Percentiles rank a stretch among this genome's conserved stretches.
phyloP scores from a whole-genome alignment of 1,140 invertebrate species.

The Drosophila malerkotliana region DNA sequence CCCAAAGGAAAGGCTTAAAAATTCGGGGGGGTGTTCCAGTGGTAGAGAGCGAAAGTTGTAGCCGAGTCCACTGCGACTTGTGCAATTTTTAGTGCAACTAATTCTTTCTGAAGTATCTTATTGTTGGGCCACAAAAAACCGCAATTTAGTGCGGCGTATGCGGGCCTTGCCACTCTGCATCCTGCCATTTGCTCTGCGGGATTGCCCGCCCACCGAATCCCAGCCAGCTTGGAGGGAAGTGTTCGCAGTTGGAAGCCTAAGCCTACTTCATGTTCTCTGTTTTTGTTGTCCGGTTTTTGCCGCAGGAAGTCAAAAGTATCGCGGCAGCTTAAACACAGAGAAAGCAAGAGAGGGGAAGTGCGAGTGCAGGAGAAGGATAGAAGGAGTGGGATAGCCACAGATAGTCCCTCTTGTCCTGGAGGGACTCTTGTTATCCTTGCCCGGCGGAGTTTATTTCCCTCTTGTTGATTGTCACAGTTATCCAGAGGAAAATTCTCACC shows the following conservation, averaged over 20 bases:
- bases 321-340: constrained; percentile 70
- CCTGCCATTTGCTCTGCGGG: neutral
- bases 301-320: constrained; percentile 79
- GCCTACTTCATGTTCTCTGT: constrained; percentile 52
- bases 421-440: constrained; percentile 42
- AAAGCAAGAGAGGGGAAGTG: constrained; percentile 2
- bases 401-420: neutral
- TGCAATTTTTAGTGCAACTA: constrained; percentile 82
- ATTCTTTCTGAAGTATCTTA: constrained; percentile 82
- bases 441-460: constrained; percentile 68
- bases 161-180: constrained; percentile 9
- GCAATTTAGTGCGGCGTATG: constrained; percentile 75
- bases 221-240: constrained; percentile 23
- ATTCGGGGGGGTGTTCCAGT: constrained; percentile 1
- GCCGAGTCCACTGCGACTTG: constrained; percentile 63
- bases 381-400: neutral
- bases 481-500: constrained; percentile 39
- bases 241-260: constrained; percentile 64
- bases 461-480: constrained; percentile 71
- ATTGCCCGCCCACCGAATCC: constrained; percentile 25
- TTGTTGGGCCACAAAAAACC: constrained; percentile 76
- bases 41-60: constrained; percentile 57
- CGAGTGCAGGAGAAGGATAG: constrained; percentile 1
- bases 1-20: constrained; percentile 28
- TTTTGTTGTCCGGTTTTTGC: constrained; percentile 49